Percentiles rank a stretch among this genome's conserved stretches.
Evolutionary conservation across 2,113 vertebrate species (phyloP).

Genomic region (Poeciliopsis prolifica): DNA sequence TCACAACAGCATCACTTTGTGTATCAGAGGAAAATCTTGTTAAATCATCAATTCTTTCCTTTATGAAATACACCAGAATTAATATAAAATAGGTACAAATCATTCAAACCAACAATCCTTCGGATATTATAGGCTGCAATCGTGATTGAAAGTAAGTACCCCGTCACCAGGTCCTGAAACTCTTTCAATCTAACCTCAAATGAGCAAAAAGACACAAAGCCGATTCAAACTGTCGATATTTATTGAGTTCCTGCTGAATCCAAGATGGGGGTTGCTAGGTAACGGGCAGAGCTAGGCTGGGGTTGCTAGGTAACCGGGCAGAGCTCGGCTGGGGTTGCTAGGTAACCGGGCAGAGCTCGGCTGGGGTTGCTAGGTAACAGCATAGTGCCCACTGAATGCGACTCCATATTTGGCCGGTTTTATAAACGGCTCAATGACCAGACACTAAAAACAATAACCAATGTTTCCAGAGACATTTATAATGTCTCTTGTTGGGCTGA

Average conservation of each 20-base stretch:
- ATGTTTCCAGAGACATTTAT: too few species aligned
- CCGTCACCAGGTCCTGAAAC: background rate
- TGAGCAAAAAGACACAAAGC: background rate
- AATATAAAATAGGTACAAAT: background rate
- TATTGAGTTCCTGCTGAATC: background rate
- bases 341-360: too few species aligned
- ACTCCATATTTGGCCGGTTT: too few species aligned
- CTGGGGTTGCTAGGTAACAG: too few species aligned
- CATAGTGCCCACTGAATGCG: too few species aligned
- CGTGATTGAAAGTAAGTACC: background rate
- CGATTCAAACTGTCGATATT: background rate
- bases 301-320: too few species aligned
- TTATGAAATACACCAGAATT: conserved; percentile 27
- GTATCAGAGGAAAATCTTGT: conserved; percentile 2
- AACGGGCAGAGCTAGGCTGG: too few species aligned
- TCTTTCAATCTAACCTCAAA: background rate
- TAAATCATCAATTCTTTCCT: conserved; percentile 13
- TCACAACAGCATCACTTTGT: conserved; percentile 19
- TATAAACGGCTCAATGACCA: too few species aligned
- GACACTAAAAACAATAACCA: too few species aligned
- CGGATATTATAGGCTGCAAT: conserved; percentile 3
- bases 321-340: too few species aligned
- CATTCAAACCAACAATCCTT: background rate
- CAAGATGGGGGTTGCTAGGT: too few species aligned
- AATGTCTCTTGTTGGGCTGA: too few species aligned